Base-by-base conservation (phyloP, 2,888 invertebrate genomes). In the Drosophila mettleri region DNA sequence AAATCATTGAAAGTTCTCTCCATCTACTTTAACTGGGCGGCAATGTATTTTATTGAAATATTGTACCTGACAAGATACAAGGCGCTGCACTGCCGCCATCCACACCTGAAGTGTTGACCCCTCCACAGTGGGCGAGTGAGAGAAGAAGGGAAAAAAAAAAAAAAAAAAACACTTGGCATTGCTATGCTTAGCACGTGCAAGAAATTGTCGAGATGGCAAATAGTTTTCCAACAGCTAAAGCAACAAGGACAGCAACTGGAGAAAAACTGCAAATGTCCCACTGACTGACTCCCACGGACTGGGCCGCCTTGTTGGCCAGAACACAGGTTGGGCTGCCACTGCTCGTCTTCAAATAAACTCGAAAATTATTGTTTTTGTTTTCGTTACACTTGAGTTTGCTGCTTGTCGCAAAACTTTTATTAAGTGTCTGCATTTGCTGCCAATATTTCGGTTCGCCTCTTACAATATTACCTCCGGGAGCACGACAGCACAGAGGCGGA, bases 181-280 rank as follows among this genome's bases (percentile, higher is more conserved):
- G 75, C 73, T 52, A 86, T 86, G 88, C 88, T 65, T 69, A 72
- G 86, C 85, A 86, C 85, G 85, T 86, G 75, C 85, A 71, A 74
- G 84, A 88, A 86, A 88, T 86, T 88, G 88, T 86, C 84, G 79
- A 88, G 86, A 86, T 86, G 79, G 85, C 85, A 88, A 86, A 88
- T 86, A 86, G 88, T 86, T 86, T 85, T 83, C 79, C 76, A 80
- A 80, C 81, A 75, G 66, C 70, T 73, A 62, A 53, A 58, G 69
- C 83, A 82, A 59, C 74, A 76, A 82, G 73, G 60, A 66, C 52
- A 60, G 62, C 79, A 83, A 88, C 80, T 77, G 80, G 80, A 84
- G 80, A 78, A 85, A 78, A 88, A 80, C 84, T 86, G 77, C 66
- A 83, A 76, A 80, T 84, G 81, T 70, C 74, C 88, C 86, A 79